Conservation (phyloP, 2,797 vertebrate species). For the Crenuchus spilurus region DNA sequence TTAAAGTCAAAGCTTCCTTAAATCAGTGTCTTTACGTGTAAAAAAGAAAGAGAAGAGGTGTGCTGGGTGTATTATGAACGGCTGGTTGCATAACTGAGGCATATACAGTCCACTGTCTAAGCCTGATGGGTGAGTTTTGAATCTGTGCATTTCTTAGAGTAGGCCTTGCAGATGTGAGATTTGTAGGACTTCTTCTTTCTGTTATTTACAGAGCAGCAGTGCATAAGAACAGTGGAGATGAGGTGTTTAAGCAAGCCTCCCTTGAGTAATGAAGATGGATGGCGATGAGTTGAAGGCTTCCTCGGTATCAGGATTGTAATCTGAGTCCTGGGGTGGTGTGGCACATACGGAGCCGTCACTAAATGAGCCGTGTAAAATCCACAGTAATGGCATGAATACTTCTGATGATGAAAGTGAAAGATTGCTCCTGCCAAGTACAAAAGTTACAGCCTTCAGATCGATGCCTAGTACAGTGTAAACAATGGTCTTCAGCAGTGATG, state of each 20-base stretch:
- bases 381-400: constrained; percentile 9
- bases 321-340: constrained; percentile 1
- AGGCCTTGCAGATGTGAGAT: no score
- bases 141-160: no score
- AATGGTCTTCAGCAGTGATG: no score
- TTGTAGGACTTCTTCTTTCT: not conserved
- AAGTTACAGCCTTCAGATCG: not conserved
- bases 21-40: no score
- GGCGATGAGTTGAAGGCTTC: constrained; percentile 13
- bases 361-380: constrained; percentile 25
- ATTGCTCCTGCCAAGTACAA: not conserved
- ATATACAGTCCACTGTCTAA: not conserved
- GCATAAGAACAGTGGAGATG: not conserved
- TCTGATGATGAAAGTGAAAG: not conserved
- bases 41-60: no score
- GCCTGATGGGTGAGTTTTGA: not conserved
- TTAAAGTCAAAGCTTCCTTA: no score
- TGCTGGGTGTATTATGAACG: not conserved
- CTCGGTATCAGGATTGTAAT: constrained; percentile 12
- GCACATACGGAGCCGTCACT: not conserved
- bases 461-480: not conserved
- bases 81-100: not conserved
- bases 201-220: not conserved
- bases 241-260: constrained; percentile 4
- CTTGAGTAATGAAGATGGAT: constrained; percentile 11